Percentiles rank a stretch among this genome's conserved stretches.
phyloP scores from a whole-genome alignment of 2,113 vertebrate species.

The Anoura caudifer region DNA sequence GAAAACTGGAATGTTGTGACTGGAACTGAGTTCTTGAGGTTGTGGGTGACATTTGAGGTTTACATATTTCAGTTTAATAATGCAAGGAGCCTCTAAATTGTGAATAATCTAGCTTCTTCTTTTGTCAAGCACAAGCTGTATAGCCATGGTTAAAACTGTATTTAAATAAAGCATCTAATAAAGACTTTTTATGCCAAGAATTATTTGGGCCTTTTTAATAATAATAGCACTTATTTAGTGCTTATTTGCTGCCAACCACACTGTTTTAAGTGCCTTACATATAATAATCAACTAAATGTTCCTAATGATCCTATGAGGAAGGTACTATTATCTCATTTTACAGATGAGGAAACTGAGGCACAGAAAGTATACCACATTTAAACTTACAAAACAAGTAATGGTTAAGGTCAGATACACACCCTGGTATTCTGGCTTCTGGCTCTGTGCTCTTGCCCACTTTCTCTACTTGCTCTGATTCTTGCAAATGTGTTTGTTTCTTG shows the following conservation, averaged over 20 bases:
- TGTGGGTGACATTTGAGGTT: background rate
- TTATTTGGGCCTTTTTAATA: background rate
- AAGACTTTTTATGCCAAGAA: background rate
- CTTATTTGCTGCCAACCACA: background rate
- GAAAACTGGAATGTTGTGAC: background rate
- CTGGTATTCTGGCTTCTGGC: background rate
- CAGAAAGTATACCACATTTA: background rate
- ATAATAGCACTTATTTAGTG: background rate
- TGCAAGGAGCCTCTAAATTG: background rate
- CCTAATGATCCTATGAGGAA: background rate
- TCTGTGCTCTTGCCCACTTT: background rate
- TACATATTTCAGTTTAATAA: background rate
- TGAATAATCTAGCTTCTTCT: background rate
- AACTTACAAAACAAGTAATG: background rate
- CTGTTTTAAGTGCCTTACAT: background rate
- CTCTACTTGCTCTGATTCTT: background rate
- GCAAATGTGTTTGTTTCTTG: background rate
- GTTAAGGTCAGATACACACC: background rate
- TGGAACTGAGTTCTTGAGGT: background rate
- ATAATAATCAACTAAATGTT: background rate
- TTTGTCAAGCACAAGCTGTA: background rate
- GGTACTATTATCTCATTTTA: background rate
- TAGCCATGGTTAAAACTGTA: background rate
- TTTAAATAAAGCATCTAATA: background rate
- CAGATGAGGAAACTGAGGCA: background rate